Conservation (phyloP, 2,113 vertebrate genomes). For the Sminthopsis crassicaudata region DNA sequence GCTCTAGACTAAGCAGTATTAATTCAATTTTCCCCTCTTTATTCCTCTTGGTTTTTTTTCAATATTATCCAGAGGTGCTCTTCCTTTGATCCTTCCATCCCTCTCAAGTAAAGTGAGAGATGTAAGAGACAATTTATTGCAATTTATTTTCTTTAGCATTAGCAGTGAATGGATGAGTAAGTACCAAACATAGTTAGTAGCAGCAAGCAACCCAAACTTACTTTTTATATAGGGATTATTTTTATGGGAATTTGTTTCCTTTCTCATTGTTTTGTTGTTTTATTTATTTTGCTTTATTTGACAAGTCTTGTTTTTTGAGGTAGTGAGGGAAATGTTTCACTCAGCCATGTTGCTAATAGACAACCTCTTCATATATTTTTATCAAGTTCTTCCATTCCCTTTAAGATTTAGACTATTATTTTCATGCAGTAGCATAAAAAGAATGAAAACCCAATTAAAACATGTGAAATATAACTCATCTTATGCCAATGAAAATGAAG, state of each 20-base stretch:
- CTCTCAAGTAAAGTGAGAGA: background rate
- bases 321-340: background rate
- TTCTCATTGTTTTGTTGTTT: background rate
- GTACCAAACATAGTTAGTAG: background rate
- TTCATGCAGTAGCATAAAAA: conserved; percentile 63
- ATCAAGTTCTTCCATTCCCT: conserved; percentile 44
- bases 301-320: background rate
- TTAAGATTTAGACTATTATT: conserved; percentile 66
- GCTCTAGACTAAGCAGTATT: background rate
- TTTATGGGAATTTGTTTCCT: background rate
- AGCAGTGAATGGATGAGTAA: background rate
- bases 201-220: background rate
- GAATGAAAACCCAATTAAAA: conserved; percentile 61
- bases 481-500: conserved; percentile 43
- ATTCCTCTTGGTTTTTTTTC: background rate
- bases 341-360: background rate
- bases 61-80: background rate
- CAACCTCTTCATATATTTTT: conserved; percentile 49
- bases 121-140: background rate
- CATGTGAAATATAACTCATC: conserved; percentile 54
- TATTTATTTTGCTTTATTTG: background rate
- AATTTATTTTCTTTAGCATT: background rate
- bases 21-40: background rate
- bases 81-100: background rate
- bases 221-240: background rate